Evolutionary conservation across 2,888 invertebrate species (phyloP).

Genomic region (Lymantria dispar): DNA sequence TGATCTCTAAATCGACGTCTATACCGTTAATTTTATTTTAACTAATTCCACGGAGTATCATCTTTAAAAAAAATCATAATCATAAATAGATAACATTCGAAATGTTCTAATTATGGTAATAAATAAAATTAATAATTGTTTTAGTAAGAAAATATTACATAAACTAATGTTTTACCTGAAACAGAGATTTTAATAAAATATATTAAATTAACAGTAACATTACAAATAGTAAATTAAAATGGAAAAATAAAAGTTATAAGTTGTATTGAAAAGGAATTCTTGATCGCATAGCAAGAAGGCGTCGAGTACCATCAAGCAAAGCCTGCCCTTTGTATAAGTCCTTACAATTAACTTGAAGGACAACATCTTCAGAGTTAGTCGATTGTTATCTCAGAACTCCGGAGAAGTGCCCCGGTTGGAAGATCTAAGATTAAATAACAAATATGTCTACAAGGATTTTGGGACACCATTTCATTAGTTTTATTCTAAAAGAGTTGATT

Average conservation of each 20-base stretch:
- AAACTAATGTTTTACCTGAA: no score
- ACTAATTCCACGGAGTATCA: no score
- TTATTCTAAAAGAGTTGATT: constrained; percentile 9
- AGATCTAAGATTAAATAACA: constrained; percentile 44
- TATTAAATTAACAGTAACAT: no score
- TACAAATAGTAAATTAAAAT: background rate
- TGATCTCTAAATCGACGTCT: no score
- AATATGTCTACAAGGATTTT: constrained; percentile 24
- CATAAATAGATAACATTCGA: no score
- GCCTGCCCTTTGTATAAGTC: constrained; percentile 44
- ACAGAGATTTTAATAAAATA: no score
- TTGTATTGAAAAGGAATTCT: constrained; percentile 30
- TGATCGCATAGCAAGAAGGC: constrained; percentile 34
- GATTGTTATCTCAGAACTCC: constrained; percentile 49
- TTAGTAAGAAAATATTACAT: no score
- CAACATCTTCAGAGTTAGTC: constrained; percentile 39
- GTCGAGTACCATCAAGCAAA: constrained; percentile 42
- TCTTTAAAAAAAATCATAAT: no score
- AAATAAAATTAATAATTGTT: no score
- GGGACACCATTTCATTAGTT: constrained; percentile 19
- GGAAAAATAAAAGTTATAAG: constrained; percentile 30
- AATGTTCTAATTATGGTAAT: no score
- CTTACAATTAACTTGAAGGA: constrained; percentile 54
- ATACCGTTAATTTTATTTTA: no score
- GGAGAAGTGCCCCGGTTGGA: constrained; percentile 35